Evolutionary conservation across 2,797 vertebrate genomes (phyloP).

Genomic region (Onychomys leucogaster): DNA sequence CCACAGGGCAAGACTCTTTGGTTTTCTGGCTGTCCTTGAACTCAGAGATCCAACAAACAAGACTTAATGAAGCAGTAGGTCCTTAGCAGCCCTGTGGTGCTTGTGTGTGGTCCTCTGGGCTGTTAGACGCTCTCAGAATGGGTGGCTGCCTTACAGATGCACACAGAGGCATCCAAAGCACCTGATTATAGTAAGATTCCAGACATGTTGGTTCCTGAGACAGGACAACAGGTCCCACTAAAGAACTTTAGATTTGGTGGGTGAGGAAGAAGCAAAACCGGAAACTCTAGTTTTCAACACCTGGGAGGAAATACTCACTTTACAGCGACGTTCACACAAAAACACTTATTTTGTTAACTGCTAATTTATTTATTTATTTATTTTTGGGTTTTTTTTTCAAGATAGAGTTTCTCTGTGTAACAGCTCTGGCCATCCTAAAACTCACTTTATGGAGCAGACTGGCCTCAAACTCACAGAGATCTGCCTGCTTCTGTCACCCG

Average conservation of each 20-base stretch:
- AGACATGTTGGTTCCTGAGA: neutral
- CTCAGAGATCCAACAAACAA: neutral
- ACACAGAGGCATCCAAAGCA: neutral
- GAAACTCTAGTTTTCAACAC: neutral
- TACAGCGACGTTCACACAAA: neutral
- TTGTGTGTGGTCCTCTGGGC: neutral
- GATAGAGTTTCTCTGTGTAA: neutral
- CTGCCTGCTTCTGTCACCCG: neutral
- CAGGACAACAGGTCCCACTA: neutral
- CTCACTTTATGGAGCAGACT: neutral
- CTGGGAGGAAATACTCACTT: neutral
- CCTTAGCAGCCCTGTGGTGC: neutral
- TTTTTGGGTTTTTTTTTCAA: neutral
- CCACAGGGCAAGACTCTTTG: neutral
- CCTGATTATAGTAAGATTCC: neutral
- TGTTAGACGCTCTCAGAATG: neutral
- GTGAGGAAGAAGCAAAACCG: neutral
- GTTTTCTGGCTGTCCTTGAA: neutral
- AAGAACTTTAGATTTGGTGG: too few species aligned
- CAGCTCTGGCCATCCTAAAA: neutral
- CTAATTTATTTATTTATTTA: neutral
- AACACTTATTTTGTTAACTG: neutral
- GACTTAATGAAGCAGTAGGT: neutral
- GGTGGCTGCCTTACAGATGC: neutral
- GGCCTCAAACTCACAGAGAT: neutral